Base-by-base conservation (phyloP, 2,113 vertebrate species). In the Mionectes macconnelli region DNA sequence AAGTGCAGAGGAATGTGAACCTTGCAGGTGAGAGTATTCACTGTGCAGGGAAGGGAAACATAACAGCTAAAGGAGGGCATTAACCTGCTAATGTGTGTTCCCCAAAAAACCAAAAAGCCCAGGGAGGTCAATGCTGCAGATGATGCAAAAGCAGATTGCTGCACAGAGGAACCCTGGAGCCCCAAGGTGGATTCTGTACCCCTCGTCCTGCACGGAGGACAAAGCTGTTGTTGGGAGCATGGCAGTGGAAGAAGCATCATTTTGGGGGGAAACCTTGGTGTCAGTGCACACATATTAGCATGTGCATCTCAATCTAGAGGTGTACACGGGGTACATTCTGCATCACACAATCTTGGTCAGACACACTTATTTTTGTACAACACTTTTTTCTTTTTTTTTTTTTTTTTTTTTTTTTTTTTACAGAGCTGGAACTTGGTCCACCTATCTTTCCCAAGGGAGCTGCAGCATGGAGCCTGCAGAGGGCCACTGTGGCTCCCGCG, bases 391-490 rank as follows among this genome's bases (percentile, higher is more conserved):
- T 6, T 47, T 23, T 23, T 11, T 47, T 47, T 22, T 47, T 47
- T 53, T 39, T 0, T 8, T 4, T 9, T 13, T 2, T 31, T 6
- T 20, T 2, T 27, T 6, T 14, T 8, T 19, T 8, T 10, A 2
- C 3, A 27, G 62, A 28, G 14, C 8, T 20, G 45, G 21, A 25
- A 22, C 28, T 2, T 14, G 1, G 1, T 6, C 6, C 63, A 0
- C 20, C 24, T 24, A 53, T n/a, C 37, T 24, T n/a, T 27, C n/a
- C 27, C 60, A 2, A 0, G 53, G 60, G 4, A 24, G n/a, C 72
- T 5, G 20, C 1, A 3, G 30, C 49, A 3, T 0, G 49, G 49
- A 20, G 37, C 10, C 35, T 1, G 17, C 79, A 3, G 33, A 2
- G 33, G 8, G 49, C 12, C 35, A 0, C 16, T 1, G 19, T 8